These are phyloP conservation scores for Siniperca scherzeri DNA, from an alignment of 2,797 vertebrate species.

Conservation along the genomic window DNA sequence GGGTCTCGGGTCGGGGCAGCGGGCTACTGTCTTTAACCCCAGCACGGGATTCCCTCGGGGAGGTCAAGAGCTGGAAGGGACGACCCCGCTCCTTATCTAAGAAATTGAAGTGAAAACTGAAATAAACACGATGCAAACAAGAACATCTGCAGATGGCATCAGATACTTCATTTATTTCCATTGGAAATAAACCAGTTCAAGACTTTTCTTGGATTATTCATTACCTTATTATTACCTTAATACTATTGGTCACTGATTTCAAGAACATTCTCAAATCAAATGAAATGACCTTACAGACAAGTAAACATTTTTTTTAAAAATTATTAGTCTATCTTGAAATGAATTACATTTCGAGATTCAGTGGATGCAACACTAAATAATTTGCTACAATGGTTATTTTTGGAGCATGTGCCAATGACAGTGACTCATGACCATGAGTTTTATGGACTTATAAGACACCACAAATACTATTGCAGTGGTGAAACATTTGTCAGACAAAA, in stretches of 20 bases:
- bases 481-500: background rate
- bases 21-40: conserved; percentile 77
- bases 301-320: too few species aligned
- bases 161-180: background rate
- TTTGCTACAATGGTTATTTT: background rate
- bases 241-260: background rate
- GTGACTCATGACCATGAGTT: background rate
- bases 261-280: background rate
- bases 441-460: background rate
- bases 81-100: conserved; percentile 80
- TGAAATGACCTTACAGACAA: background rate
- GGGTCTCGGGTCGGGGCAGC: conserved; percentile 80
- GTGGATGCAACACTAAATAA: background rate
- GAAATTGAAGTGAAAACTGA: background rate
- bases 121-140: background rate
- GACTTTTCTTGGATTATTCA: background rate
- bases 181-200: background rate
- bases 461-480: background rate
- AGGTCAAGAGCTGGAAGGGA: conserved; percentile 80
- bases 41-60: conserved; percentile 80
- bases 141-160: background rate
- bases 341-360: background rate
- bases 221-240: background rate
- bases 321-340: too few species aligned
- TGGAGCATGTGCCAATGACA: background rate